phyloP scores from a whole-genome alignment of 2,113 vertebrate genomes.

The Aldabrachelys gigantea region DNA sequence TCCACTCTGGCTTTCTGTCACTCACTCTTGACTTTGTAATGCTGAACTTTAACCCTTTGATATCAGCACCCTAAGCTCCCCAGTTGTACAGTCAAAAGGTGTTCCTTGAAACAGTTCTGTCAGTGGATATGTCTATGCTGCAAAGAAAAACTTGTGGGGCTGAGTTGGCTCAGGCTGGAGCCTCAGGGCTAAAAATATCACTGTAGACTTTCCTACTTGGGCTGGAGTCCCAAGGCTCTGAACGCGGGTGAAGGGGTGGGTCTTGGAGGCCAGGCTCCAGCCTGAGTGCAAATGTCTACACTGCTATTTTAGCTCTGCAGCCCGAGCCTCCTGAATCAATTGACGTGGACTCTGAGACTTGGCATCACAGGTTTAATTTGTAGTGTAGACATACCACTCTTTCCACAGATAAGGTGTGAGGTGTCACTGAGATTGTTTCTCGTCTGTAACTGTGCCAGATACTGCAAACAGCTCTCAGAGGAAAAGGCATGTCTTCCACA shows the following conservation, averaged over 20 bases:
- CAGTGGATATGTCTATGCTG: background rate
- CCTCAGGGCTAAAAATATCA: background rate
- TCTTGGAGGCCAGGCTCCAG: background rate
- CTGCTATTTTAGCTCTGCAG: background rate
- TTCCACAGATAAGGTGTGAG: background rate
- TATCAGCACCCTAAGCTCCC: background rate
- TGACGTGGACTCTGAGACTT: background rate
- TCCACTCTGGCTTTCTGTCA: background rate
- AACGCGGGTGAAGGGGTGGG: background rate
- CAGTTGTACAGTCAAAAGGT: fast-evolving
- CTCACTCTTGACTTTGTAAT: background rate
- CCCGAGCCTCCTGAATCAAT: background rate
- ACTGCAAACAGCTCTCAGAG: fast-evolving
- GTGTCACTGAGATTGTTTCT: fast-evolving
- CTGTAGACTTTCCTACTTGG: background rate
- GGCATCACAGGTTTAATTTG: background rate
- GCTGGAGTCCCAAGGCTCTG: background rate
- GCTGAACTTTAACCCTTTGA: background rate
- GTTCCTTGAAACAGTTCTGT: background rate
- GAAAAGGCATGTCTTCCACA: background rate
- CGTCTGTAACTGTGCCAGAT: background rate
- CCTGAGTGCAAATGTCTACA: background rate
- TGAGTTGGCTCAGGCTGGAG: background rate
- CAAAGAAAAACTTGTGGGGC: background rate
- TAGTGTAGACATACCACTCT: background rate